phyloP scores from a whole-genome alignment of 2,113 vertebrate species.

The Syngnathus scovelli region DNA sequence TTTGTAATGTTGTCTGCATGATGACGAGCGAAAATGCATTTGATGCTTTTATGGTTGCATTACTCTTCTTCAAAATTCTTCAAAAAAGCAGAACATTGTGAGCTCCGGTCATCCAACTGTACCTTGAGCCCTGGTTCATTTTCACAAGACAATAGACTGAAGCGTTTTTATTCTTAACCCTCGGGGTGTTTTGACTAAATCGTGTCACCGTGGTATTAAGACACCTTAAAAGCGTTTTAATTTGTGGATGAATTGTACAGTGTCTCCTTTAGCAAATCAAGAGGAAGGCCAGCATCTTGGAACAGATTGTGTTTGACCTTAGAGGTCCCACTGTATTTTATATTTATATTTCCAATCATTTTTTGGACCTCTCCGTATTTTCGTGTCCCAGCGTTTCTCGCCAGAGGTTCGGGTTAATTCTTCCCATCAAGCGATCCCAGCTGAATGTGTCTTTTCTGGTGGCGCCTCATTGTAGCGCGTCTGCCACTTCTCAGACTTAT shows the following conservation, averaged over 20 bases:
- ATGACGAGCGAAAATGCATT: background rate
- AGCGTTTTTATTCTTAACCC: background rate
- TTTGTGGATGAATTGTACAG: background rate
- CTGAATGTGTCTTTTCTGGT: slow-evolving; percentile 61
- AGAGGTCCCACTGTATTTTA: slow-evolving; percentile 8
- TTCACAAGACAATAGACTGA: background rate
- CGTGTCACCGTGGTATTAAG: background rate
- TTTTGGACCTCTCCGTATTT: slow-evolving; percentile 8
- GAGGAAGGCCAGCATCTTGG: background rate
- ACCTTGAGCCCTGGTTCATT: background rate
- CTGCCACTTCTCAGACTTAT: slow-evolving; percentile 69
- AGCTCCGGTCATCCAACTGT: background rate
- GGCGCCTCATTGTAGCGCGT: slow-evolving; percentile 61
- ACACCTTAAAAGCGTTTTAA: background rate
- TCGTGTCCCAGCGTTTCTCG: slow-evolving; percentile 17
- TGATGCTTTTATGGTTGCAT: background rate
- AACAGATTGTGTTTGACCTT: background rate
- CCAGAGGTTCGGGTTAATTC: slow-evolving; percentile 27
- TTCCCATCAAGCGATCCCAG: slow-evolving; percentile 30
- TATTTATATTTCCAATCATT: slow-evolving; percentile 25
- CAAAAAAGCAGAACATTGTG: background rate
- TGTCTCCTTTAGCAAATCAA: background rate
- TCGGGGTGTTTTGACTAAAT: background rate
- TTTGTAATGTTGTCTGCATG: background rate
- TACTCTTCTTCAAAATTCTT: background rate